Conservation (phyloP, 2,888 invertebrate genomes). For the Thalpophila matura region DNA sequence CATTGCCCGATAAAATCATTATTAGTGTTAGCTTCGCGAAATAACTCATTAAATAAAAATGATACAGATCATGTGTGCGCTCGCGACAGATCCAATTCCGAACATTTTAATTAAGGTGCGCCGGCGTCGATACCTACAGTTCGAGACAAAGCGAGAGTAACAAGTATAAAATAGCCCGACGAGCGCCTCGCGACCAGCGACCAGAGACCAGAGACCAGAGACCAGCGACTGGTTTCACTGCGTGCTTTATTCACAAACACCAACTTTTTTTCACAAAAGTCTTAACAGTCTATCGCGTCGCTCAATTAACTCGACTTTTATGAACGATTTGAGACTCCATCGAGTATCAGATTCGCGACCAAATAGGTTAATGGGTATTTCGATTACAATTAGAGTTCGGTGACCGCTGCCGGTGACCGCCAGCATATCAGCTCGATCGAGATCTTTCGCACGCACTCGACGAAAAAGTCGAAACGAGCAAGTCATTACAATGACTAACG, state of each 20-base stretch:
- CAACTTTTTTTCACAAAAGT: conserved; percentile 71
- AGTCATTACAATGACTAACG: conserved; percentile 75
- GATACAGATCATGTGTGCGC: conserved; percentile 79
- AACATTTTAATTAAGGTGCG: conserved; percentile 87
- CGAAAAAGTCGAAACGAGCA: conserved; percentile 64
- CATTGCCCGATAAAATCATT: conserved; percentile 55
- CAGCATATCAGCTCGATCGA: conserved; percentile 74
- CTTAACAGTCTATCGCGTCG: conserved; percentile 73
- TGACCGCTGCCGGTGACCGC: conserved; percentile 73
- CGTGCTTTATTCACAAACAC: conserved; percentile 75
- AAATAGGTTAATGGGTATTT: conserved; percentile 72
- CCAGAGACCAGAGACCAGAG: conserved; percentile 6
- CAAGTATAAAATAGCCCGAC: conserved; percentile 65
- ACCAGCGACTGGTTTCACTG: conserved; percentile 41
- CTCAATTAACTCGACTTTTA: conserved; percentile 70
- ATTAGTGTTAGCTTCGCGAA: conserved; percentile 71
- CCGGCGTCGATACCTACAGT: conserved; percentile 71
- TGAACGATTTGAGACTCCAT: conserved; percentile 69
- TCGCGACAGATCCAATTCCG: conserved; percentile 79
- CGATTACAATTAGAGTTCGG: conserved; percentile 70
- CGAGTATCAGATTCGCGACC: conserved; percentile 51
- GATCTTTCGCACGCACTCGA: conserved; percentile 77
- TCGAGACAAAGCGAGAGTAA: conserved; percentile 73
- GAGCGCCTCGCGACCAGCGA: conserved; percentile 14
- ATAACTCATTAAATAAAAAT: conserved; percentile 88